Evolutionary conservation across 2,888 invertebrate species (phyloP).

Genomic region (Tachystola acroxantha): DNA sequence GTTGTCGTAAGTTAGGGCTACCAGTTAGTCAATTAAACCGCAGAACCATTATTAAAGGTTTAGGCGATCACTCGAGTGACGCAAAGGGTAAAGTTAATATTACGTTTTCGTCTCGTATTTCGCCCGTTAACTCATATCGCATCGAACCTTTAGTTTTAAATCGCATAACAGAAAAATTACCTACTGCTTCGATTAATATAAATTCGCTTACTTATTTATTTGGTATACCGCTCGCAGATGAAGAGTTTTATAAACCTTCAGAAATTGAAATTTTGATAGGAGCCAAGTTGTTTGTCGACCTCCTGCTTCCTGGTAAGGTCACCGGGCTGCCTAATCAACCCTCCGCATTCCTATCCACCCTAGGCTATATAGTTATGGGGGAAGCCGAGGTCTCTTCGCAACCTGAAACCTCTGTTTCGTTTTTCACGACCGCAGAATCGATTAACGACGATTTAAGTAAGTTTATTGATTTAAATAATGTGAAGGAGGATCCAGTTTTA

Average conservation of each 20-base stretch:
- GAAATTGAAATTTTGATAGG: background rate
- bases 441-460: background rate
- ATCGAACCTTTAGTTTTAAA: background rate
- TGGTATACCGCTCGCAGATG: slow-evolving; percentile 1
- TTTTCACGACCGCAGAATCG: background rate
- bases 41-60: background rate
- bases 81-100: background rate
- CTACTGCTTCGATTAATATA: too few species aligned
- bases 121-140: background rate
- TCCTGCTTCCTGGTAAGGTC: too few species aligned
- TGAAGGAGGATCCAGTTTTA: background rate
- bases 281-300: background rate
- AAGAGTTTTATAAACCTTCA: background rate
- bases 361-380: too few species aligned
- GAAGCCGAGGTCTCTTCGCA: too few species aligned
- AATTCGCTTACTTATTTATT: too few species aligned
- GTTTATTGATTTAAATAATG: background rate
- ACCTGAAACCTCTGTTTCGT: background rate
- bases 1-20: background rate
- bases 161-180: background rate
- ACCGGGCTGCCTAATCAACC: too few species aligned
- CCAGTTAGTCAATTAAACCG: background rate
- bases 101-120: background rate
- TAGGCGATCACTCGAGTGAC: background rate
- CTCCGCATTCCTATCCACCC: background rate